Base-by-base conservation (phyloP, 2,113 vertebrate species). In the Himantopus leucocephalus region DNA sequence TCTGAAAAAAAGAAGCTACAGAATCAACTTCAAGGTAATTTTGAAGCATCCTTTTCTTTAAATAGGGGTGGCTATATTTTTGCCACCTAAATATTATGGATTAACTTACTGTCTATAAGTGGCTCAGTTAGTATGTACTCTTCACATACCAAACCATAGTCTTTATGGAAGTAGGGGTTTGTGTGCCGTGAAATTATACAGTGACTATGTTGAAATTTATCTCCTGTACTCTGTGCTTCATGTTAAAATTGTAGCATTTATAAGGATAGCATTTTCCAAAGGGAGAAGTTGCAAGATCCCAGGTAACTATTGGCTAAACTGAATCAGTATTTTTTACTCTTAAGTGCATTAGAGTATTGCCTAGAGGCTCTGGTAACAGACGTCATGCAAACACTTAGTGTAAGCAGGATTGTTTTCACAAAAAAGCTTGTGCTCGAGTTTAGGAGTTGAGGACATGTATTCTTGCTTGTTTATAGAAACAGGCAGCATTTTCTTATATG, bases 1-100 rank as follows among this genome's bases (percentile, higher is more conserved):
- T 99, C 99, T 79, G 99, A 99, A 96, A 99, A 99, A 98, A 99
- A 99, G 98, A 99, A 99, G 93, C 98, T 99, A 75, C 99, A 99
- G 96, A 99, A 99, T 97, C 99, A 99, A 81, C 99, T 99, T 92
- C 99, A 99, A 98, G 99, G 99, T 99, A 95, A 88, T 71, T 94
- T 89, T 96, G 62, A 91, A 95, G 83, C 89, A 91, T 78, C 17
- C 23, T 76, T 91, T 96, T 94, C 27, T 74, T 92, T 37, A 86
- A 63, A 59, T 34, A 53, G 12, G 3, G 4, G 18, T 73, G 5
- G 17, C 53, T 91, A 0, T 59, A 39, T 48, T 92, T 94, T 85
- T 60, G 10, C 29, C 8, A 15, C 27, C 15, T 73, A 32, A 43
- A 37, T 71, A 29, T 58, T 74, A 32, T 14, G 45, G 47, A 43